These are phyloP conservation scores for Holacanthella duospinosa DNA, from an alignment of 2,888 invertebrate species.

Conservation along the genomic window DNA sequence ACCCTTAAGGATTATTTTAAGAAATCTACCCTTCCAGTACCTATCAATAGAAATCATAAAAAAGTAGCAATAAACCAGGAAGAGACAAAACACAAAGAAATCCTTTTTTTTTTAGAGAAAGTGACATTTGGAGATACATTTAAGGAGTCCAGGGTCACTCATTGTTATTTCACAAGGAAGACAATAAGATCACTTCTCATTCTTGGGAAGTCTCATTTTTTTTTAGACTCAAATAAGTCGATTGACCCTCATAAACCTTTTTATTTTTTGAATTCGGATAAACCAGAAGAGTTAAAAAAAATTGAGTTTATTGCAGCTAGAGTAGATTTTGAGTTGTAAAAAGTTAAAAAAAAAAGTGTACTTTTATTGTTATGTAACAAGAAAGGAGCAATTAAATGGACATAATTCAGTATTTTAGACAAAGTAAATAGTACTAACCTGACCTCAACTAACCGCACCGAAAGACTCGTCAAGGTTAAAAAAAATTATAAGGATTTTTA, in stretches of 20 bases:
- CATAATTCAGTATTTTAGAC: too few relatives aligned
- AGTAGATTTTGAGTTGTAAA: not conserved
- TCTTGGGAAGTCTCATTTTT: not conserved
- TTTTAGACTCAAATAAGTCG: too few relatives aligned
- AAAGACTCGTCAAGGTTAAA: too few relatives aligned
- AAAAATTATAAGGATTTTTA: too few relatives aligned
- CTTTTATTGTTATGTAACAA: too few relatives aligned
- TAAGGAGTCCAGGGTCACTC: not conserved
- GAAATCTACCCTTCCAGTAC: not conserved
- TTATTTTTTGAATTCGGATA: not conserved
- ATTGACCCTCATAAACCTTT: not conserved
- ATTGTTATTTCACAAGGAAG: not conserved
- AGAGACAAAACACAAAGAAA: not conserved
- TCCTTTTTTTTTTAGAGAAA: not conserved
- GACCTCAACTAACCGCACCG: too few relatives aligned
- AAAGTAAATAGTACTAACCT: too few relatives aligned
- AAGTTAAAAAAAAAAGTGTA: too few relatives aligned
- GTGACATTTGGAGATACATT: not conserved
- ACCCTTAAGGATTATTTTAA: not conserved
- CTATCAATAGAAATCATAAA: constrained; percentile 6
- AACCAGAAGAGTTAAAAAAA: not conserved
- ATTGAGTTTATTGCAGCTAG: not conserved
- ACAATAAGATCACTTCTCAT: not conserved
- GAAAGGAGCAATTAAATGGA: too few relatives aligned
- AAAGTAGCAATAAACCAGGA: constrained; percentile 3